These are phyloP conservation scores for Anoura caudifer DNA, from an alignment of 2,113 vertebrate genomes.

Conservation along the genomic window DNA sequence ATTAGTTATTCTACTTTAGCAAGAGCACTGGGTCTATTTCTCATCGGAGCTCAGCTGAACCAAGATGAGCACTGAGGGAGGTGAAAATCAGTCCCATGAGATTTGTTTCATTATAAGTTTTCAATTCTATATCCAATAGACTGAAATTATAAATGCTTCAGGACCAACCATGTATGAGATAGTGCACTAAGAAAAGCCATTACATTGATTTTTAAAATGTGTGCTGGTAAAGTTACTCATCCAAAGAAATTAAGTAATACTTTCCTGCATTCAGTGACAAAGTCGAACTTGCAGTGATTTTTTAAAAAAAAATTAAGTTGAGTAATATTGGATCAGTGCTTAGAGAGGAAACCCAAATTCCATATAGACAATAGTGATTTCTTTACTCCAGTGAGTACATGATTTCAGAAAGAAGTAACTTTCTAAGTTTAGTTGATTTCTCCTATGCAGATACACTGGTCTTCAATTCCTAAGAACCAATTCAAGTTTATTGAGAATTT, in stretches of 20 bases:
- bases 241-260: not conserved
- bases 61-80: not conserved
- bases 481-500: not conserved
- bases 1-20: constrained; percentile 28
- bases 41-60: not conserved
- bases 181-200: constrained; percentile 2
- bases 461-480: not conserved
- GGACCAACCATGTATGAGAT: constrained; percentile 25
- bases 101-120: constrained; percentile 43
- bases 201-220: constrained; percentile 50
- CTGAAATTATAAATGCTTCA: constrained; percentile 47
- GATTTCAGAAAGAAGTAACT: not conserved
- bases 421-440: not conserved
- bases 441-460: not conserved
- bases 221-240: not conserved
- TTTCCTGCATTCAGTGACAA: not conserved
- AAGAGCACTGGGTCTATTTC: not conserved
- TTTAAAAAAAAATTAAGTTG: not conserved
- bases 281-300: not conserved
- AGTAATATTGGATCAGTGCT: not conserved
- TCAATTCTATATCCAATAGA: constrained; percentile 4
- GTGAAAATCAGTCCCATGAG: not conserved
- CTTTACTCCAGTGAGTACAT: not conserved
- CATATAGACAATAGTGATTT: not conserved
- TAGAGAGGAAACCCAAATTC: not conserved